A percentile compares a stretch with the other conserved stretches of the same genome.
phyloP scores from a whole-genome alignment of 2,888 invertebrate genomes.

The Cyaniris semiargus region DNA sequence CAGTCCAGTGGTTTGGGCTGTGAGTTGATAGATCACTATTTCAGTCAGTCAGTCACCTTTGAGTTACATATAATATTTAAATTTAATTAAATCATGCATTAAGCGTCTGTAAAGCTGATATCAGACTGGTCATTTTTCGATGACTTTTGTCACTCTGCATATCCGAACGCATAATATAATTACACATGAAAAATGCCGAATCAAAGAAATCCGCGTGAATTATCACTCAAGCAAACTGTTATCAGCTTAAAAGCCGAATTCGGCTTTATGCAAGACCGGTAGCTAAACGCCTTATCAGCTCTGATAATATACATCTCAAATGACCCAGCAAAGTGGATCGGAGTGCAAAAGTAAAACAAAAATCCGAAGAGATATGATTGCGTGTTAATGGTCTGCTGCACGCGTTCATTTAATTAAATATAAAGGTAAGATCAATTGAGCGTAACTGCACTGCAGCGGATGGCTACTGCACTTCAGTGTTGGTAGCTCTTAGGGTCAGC shows the following conservation, averaged over 20 bases:
- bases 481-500: too few species aligned
- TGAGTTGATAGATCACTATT: too few species aligned
- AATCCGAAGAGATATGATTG: constrained; percentile 49
- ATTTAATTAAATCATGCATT: background rate
- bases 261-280: constrained; percentile 27
- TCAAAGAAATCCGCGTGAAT: background rate
- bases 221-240: background rate
- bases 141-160: background rate
- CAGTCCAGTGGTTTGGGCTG: too few species aligned
- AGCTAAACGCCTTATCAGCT: constrained; percentile 26
- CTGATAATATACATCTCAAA: constrained; percentile 41
- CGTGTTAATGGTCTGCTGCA: constrained; percentile 57
- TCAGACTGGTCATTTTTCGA: background rate
- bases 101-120: background rate
- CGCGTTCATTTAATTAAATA: constrained; percentile 59
- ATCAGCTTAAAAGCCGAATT: background rate
- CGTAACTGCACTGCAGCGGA: background rate
- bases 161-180: background rate
- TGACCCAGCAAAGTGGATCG: constrained; percentile 40
- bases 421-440: constrained; percentile 32
- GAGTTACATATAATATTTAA: too few species aligned
- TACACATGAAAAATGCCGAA: background rate
- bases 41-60: too few species aligned
- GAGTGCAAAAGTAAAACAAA: constrained; percentile 45
- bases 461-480: background rate